Evolutionary conservation across 2,113 vertebrate species (phyloP).

Genomic region (Danionella cerebrum): DNA sequence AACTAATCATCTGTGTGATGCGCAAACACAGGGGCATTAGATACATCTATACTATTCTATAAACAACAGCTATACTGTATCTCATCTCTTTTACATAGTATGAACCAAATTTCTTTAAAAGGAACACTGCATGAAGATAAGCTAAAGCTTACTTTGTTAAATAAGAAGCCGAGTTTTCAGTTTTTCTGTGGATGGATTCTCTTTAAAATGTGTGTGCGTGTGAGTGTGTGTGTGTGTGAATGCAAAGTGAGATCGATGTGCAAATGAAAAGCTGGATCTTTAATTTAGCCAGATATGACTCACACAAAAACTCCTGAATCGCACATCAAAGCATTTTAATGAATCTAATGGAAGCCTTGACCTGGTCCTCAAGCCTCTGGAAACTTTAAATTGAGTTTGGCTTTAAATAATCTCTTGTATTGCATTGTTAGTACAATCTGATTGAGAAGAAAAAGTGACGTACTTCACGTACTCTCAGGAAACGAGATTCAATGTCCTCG

Average conservation of each 20-base stretch:
- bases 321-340: neutral
- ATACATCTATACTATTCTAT: constrained; percentile 53
- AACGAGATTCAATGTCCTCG: constrained; percentile 7
- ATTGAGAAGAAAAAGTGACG: neutral
- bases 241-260: constrained; percentile 21
- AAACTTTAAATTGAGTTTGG: neutral
- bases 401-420: neutral
- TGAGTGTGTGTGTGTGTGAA: constrained; percentile 39
- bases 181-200: constrained; percentile 34
- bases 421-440: constrained; percentile 22
- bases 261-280: neutral
- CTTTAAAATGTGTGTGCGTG: constrained; percentile 10
- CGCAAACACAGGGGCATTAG: constrained; percentile 52
- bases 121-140: constrained; percentile 60
- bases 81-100: constrained; percentile 55
- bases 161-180: constrained; percentile 24
- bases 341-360: neutral
- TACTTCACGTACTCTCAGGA: constrained; percentile 28
- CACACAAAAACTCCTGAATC: too few species aligned
- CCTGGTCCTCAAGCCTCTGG: neutral
- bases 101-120: constrained; percentile 54
- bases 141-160: constrained; percentile 53
- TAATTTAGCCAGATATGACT: neutral
- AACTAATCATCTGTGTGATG: constrained; percentile 56
- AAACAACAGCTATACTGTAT: constrained; percentile 37